phyloP scores from a whole-genome alignment of 2,888 invertebrate species.

The Salticus scenicus region DNA sequence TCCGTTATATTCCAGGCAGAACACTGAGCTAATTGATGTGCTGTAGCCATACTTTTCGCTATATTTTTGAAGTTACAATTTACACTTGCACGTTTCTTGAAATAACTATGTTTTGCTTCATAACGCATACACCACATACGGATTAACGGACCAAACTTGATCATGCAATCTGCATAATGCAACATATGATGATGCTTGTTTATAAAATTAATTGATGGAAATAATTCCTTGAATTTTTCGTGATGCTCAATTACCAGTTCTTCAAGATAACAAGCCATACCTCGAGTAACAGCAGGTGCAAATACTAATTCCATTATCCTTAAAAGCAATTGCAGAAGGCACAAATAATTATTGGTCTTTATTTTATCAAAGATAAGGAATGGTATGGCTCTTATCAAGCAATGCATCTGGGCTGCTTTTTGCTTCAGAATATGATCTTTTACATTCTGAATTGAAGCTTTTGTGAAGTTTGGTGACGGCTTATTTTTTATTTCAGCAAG shows the following conservation, averaged over 20 bases:
- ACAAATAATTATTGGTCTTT: too few relatives aligned
- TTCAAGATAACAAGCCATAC: background rate
- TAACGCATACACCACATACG: background rate
- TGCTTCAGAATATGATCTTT: background rate
- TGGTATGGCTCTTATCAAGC: background rate
- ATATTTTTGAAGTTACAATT: background rate
- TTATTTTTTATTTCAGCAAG: background rate
- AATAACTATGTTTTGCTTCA: background rate
- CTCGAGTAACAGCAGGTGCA: background rate
- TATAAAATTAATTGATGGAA: background rate
- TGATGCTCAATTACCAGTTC: background rate
- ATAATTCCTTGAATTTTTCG: background rate
- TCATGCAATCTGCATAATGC: background rate
- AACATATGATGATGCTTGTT: background rate
- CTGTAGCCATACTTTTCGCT: background rate
- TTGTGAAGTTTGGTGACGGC: background rate
- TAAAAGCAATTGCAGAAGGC: background rate
- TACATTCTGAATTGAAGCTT: background rate
- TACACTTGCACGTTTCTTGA: background rate
- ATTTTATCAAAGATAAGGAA: background rate
- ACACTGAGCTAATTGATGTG: background rate
- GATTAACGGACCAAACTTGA: background rate
- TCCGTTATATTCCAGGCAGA: background rate
- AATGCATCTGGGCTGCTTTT: background rate
- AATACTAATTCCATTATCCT: background rate